phyloP scores from a whole-genome alignment of 2,888 invertebrate species.

The Helleia helle region DNA sequence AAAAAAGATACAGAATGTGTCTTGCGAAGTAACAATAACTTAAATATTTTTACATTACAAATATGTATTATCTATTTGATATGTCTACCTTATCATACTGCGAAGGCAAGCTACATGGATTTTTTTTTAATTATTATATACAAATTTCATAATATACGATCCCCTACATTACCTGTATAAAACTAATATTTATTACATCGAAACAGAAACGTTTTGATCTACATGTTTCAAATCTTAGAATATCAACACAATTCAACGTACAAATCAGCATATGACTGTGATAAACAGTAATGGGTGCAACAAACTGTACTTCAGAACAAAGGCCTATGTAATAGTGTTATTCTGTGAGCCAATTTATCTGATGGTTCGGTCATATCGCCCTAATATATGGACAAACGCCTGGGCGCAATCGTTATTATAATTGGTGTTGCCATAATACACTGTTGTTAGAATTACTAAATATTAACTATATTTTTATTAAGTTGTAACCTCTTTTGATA shows the following conservation, averaged over 20 bases:
- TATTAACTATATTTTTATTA: background rate
- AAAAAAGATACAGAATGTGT: too few species aligned
- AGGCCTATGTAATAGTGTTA: slow-evolving; percentile 50
- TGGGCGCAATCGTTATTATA: slow-evolving; percentile 21
- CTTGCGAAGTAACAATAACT: too few species aligned
- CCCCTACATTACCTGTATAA: too few species aligned
- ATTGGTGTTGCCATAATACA: slow-evolving; percentile 11
- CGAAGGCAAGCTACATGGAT: too few species aligned
- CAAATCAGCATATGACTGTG: slow-evolving; percentile 21
- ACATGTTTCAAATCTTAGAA: too few species aligned
- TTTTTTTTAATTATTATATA: too few species aligned
- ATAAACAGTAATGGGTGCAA: slow-evolving; percentile 25
- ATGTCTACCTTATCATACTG: too few species aligned
- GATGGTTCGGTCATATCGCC: slow-evolving; percentile 40
- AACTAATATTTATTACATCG: too few species aligned
- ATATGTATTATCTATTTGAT: too few species aligned
- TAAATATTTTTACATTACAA: too few species aligned
- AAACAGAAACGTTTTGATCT: too few species aligned
- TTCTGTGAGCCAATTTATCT: slow-evolving; percentile 46
- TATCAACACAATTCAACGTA: slow-evolving; percentile 7
- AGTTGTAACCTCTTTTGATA: background rate
- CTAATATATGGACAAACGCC: slow-evolving; percentile 40
- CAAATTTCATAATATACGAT: too few species aligned
- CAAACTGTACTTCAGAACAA: slow-evolving; percentile 43
- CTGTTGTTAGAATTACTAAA: background rate